Evolutionary conservation across 2,888 invertebrate species (phyloP), one percentile per base, ranked within the genome.

Genomic region (Hyppa rectilinea): DNA sequence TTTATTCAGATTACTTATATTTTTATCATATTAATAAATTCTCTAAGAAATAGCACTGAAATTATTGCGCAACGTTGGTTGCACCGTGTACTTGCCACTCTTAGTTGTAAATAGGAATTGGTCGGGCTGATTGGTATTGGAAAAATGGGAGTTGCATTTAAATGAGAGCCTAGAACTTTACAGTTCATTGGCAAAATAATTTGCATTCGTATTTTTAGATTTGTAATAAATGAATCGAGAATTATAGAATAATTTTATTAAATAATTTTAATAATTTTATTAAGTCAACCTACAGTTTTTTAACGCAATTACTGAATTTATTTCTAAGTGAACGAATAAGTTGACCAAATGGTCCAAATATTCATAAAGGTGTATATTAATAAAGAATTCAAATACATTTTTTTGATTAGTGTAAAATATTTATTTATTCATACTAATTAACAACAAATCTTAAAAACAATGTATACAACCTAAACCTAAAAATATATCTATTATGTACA

Each of bases 31-130:
- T 20, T 52, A 52, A 29, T 29, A 29, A 29, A 52, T 52, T 52
- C 2, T 20, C 20, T 52, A 52, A 29, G 52, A 10, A 52, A 29
- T 29, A 40, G 17, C 26, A 31, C 14, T 29, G 4, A 23, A 38
- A 53, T 14, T 12, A 50, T 74, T 71, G 71, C 50, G 59, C 65
- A 76, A 71, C 12, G 17, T 55, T 12, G 2, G 45, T 81, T 63
- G 59, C 62, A 49, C 3, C 47, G 31, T 81, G 40, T 56, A n/a
- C 14, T 26, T 36, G 12, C 14, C 1, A 55, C 26, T 59, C 49
- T 53, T 71, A 59, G 56, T 56, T 71, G 68, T 67, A 71, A 85
- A 67, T 75, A 71, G 71, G 67, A 69, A 72, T 72, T 63, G 78
- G 66, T 50, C 10, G 7, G 36, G 56, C 52, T 78, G 76, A 81